A percentile compares a stretch with the other conserved stretches of the same genome.
These are phyloP conservation scores for Callimorpha dominula DNA, from an alignment of 2,888 invertebrate species.

Conservation along the genomic window DNA sequence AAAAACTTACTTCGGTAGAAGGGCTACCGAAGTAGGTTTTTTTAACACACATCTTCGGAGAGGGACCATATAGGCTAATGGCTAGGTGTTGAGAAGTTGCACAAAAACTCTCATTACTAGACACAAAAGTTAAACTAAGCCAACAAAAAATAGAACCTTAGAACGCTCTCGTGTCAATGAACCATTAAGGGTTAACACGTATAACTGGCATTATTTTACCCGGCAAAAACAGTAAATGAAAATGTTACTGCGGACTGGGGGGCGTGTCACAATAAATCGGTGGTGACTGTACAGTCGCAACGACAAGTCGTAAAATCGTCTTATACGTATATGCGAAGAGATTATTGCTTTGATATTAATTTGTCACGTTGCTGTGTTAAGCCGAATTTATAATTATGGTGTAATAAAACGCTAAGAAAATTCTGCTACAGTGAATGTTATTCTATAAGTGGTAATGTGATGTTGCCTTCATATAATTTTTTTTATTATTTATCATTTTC, in stretches of 20 bases:
- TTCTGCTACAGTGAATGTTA: neutral
- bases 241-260: constrained; percentile 66
- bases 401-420: neutral
- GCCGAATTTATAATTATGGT: neutral
- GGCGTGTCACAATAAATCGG: constrained; percentile 69
- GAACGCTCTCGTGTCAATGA: constrained; percentile 69
- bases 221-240: constrained; percentile 75
- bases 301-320: constrained; percentile 42
- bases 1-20: neutral
- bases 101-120: constrained; percentile 24
- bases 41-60: too few species aligned
- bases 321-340: constrained; percentile 32
- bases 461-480: neutral
- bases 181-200: constrained; percentile 75
- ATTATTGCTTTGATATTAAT: constrained; percentile 43
- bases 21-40: too few species aligned
- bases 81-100: neutral
- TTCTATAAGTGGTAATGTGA: neutral
- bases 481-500: too few species aligned
- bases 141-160: constrained; percentile 37
- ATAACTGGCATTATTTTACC: constrained; percentile 70
- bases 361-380: constrained; percentile 20
- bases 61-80: neutral
- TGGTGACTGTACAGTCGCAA: constrained; percentile 43
- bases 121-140: constrained; percentile 39